Conservation (phyloP, 2,113 vertebrate species). For the Meleagris gallopavo region DNA sequence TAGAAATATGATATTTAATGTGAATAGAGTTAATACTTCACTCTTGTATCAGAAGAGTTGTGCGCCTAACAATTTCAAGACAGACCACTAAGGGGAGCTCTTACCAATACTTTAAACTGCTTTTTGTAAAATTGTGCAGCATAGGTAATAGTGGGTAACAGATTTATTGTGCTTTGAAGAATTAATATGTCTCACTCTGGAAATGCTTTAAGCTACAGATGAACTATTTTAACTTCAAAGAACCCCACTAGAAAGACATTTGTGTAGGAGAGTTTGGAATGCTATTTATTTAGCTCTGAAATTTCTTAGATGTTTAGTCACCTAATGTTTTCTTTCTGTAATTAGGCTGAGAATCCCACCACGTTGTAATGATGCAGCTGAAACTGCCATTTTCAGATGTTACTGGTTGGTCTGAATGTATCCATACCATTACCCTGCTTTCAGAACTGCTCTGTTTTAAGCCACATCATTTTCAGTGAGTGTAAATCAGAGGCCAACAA, state of each 20-base stretch:
- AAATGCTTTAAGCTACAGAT: background rate
- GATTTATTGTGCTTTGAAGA: background rate
- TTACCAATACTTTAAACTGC: slow-evolving; percentile 25
- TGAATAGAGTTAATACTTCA: background rate
- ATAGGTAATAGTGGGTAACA: background rate
- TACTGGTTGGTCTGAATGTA: background rate
- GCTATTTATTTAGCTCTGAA: background rate
- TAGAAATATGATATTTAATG: background rate
- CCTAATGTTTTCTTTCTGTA: background rate
- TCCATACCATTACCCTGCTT: background rate
- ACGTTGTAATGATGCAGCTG: background rate
- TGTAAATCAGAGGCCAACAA: background rate
- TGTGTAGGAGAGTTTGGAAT: background rate
- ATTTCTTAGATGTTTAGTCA: background rate
- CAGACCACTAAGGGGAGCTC: slow-evolving; percentile 72
- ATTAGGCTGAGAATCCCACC: background rate
- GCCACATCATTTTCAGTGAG: background rate
- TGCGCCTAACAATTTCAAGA: background rate
- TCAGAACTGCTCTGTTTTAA: background rate
- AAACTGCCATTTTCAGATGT: background rate
- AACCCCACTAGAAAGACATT: background rate
- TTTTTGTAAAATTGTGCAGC: background rate
- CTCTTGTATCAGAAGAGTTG: background rate
- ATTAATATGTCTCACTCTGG: background rate
- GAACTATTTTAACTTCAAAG: background rate